Conservation (phyloP, 2,888 invertebrate species). For the Catotricha subobsoleta region DNA sequence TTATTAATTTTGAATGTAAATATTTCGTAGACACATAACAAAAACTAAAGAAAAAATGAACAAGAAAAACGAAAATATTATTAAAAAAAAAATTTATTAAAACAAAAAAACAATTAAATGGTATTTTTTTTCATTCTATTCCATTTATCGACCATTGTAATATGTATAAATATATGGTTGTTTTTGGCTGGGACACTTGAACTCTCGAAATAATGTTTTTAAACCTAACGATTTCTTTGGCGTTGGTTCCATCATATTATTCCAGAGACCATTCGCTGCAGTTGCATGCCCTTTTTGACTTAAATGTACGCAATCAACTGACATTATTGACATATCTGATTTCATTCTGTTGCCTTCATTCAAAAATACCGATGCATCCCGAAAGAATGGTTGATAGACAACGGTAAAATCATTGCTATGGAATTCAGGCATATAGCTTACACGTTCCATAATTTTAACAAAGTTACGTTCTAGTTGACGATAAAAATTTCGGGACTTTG, state of each 20-base stretch:
- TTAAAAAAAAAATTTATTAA: neutral
- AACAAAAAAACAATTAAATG: neutral
- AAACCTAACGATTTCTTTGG: constrained; percentile 27
- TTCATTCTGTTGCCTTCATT: constrained; percentile 5
- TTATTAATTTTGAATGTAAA: too few relatives aligned
- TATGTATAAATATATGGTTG: constrained; percentile 31
- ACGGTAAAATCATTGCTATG: constrained; percentile 12
- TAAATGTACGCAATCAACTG: constrained; percentile 14
- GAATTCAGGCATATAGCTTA: constrained; percentile 12
- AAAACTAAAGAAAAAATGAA: neutral
- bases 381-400: constrained; percentile 12
- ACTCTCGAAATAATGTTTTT: constrained; percentile 20
- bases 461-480: constrained; percentile 12
- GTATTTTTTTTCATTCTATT: neutral
- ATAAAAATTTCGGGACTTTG: constrained; percentile 10
- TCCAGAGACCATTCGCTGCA: constrained; percentile 33
- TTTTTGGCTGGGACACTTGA: constrained; percentile 31
- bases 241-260: constrained; percentile 34
- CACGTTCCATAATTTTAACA: constrained; percentile 14
- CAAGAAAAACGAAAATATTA: neutral
- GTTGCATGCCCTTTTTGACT: constrained; percentile 15
- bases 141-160: constrained; percentile 8
- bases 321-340: constrained; percentile 12
- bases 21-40: neutral
- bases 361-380: constrained; percentile 10